Evolutionary conservation across 2,797 vertebrate genomes (phyloP), one percentile per base, ranked within the genome.

Genomic region (Clamator glandarius): DNA sequence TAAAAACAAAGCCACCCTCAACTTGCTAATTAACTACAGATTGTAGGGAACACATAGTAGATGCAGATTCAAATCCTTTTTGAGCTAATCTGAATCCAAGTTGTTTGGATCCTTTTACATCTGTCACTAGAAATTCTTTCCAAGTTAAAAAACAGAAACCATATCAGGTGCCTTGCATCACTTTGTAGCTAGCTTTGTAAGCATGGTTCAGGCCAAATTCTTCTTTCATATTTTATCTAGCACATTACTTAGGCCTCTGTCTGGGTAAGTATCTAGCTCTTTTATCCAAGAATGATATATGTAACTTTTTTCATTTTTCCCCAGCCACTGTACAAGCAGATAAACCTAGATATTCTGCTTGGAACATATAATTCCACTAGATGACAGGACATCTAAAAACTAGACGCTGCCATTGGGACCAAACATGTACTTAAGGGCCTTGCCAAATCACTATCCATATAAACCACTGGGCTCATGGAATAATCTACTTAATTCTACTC

Each of bases 381-480:
- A 59, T 94, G 95, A 93, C 96, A 95, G 86, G 51, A 20, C 88
- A 89, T 58, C 62, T 93, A 89, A 93, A 84, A 92, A 62, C 72
- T 82, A 79, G 44, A 59, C 0, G 0, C 39, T 84, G 74, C 67
- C 10, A 8, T 79, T 78, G 23, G 52, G 84, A 73, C 82, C 41
- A 68, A 84, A 33, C 16, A 42, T 21, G 51, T 8, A 52, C 9
- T 70, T 67, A 44, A 63, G 17, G 25, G 31, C 59, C 44, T 90
- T 92, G 81, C 84, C 84, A 94, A 76, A 51, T 82, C 9, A 2
- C 59, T 84, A 21, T 66, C 70, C 41, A 8, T 35, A 29, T 84
- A 82, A 93, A 81, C 19, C 2, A 0, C 5, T 62, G 33, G 29
- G 11, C 13, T 87, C n/a, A 82, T 59, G 63, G 51, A 48, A 88